Percentiles rank a stretch among this genome's conserved stretches.
Evolutionary conservation across 2,113 vertebrate species (phyloP).

Genomic region (Cephalopholis sonnerati): DNA sequence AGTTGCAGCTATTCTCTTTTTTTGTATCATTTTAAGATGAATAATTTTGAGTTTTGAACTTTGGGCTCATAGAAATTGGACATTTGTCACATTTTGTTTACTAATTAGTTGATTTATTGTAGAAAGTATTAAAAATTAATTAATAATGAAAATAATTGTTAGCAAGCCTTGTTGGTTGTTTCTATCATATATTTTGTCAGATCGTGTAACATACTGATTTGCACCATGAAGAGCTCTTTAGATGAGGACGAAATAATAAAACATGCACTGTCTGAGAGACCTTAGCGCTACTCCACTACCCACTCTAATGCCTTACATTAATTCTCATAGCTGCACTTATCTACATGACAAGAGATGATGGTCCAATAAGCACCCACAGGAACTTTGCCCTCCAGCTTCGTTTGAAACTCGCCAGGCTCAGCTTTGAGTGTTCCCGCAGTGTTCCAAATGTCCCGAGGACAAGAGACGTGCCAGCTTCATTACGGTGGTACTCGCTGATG

Average conservation of each 20-base stretch:
- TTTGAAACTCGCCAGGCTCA: conserved; percentile 3
- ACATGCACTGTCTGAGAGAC: conserved; percentile 20
- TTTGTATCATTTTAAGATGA: not conserved
- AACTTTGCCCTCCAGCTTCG: conserved; percentile 38
- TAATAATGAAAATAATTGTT: not conserved
- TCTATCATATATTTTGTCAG: not conserved
- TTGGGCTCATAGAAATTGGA: not conserved
- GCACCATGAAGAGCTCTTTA: conserved; percentile 8
- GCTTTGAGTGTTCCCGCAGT: conserved; percentile 8
- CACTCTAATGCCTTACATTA: conserved; percentile 68
- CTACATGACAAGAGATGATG: conserved; percentile 64
- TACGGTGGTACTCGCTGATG: not conserved
- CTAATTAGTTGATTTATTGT: not conserved
- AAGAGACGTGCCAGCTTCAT: conserved; percentile 13
- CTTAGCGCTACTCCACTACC: conserved; percentile 59
- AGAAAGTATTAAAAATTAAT: not conserved
- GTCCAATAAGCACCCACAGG: conserved; percentile 36
- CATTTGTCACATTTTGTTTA: not conserved
- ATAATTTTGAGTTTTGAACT: not conserved
- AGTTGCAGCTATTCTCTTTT: not conserved
- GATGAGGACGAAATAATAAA: conserved; percentile 33
- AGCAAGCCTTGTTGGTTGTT: not conserved
- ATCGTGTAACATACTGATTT: conserved; percentile 16
- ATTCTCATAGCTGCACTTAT: conserved; percentile 58
- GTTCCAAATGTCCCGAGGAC: conserved; percentile 33